These are phyloP conservation scores for Gymnothorax javanicus DNA, from an alignment of 2,797 vertebrate genomes.

Conservation along the genomic window DNA sequence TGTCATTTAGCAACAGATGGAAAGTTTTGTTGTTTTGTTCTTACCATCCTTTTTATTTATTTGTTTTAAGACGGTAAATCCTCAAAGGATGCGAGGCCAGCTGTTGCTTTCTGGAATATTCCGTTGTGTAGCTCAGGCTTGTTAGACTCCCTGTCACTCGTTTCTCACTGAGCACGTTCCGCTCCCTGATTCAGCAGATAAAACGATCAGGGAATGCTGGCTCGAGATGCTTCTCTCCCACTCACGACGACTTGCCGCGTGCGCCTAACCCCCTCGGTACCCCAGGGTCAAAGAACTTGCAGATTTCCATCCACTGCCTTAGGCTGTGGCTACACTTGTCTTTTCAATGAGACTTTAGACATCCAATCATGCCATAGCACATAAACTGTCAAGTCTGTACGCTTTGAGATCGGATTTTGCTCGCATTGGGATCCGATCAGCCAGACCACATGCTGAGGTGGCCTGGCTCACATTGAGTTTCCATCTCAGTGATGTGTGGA, in stretches of 20 bases:
- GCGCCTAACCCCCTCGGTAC: neutral
- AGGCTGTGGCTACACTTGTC: too few relatives aligned
- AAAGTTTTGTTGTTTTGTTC: neutral
- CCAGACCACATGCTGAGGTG: too few relatives aligned
- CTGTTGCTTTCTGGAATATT: neutral
- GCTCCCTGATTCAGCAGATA: neutral
- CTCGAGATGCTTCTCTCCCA: neutral
- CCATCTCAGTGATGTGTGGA: too few relatives aligned
- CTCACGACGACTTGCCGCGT: neutral
- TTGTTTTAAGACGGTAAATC: neutral
- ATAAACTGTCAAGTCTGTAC: too few relatives aligned
- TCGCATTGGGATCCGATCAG: too few relatives aligned
- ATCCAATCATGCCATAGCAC: too few relatives aligned
- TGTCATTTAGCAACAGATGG: slow-evolving; percentile 9
- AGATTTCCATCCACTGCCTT: too few relatives aligned
- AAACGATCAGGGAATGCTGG: neutral
- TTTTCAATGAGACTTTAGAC: too few relatives aligned
- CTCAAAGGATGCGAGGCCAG: neutral
- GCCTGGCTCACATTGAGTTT: too few relatives aligned
- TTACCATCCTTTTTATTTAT: neutral
- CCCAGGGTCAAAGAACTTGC: too few relatives aligned
- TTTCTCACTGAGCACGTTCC: neutral
- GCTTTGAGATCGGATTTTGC: too few relatives aligned
- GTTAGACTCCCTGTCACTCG: neutral
- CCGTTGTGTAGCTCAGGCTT: neutral